Evolutionary conservation across 92 coral and sea anemone genomes (phyloP).

Genomic region (Muricea muricata): DNA sequence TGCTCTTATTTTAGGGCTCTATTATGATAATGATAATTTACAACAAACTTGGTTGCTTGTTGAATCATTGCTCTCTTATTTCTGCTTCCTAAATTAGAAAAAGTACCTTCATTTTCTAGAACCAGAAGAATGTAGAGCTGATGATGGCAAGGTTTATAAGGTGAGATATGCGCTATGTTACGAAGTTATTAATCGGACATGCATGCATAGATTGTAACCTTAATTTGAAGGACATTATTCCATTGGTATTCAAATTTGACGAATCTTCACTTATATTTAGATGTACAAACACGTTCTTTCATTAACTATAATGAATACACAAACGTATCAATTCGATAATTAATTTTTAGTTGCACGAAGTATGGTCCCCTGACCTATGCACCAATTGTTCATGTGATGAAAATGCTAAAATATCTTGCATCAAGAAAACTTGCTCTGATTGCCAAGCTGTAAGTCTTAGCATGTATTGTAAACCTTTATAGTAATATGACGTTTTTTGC

Average conservation of each 20-base stretch:
- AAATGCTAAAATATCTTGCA: conserved; percentile 1
- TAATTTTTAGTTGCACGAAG: conserved; percentile 11
- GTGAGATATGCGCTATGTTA: neutral
- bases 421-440: conserved; percentile 3
- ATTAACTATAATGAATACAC: neutral
- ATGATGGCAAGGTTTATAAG: neutral
- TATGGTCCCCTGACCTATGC: conserved; percentile 8
- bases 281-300: neutral
- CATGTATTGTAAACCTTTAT: no score
- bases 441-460: conserved; percentile 20
- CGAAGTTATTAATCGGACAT: no score
- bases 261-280: no score
- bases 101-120: neutral
- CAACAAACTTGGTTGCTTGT: no score
- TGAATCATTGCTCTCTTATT: no score
- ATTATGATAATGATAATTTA: no score
- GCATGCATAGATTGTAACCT: no score
- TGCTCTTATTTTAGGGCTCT: no score
- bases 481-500: no score
- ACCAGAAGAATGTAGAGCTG: neutral
- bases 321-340: neutral
- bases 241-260: no score
- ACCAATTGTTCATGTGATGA: conserved; percentile 27
- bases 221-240: no score
- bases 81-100: no score